phyloP scores from a whole-genome alignment of 2,113 vertebrate genomes.

The Platysteira castanea region DNA sequence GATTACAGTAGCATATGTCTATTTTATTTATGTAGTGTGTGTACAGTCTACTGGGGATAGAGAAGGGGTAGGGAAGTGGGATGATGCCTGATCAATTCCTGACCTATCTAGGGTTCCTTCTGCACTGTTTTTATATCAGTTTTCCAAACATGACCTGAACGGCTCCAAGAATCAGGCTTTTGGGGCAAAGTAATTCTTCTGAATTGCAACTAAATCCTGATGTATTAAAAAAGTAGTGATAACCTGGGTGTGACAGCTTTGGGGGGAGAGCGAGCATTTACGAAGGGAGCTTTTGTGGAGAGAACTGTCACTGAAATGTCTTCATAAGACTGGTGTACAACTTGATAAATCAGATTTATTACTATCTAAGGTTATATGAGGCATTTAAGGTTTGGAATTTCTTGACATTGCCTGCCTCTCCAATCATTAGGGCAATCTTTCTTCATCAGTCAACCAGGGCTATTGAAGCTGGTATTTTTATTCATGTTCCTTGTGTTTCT shows the following conservation, averaged over 20 bases:
- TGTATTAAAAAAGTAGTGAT: background rate
- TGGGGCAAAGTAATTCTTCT: background rate
- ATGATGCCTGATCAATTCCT: background rate
- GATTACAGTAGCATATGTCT: background rate
- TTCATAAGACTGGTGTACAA: background rate
- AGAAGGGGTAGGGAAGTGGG: background rate
- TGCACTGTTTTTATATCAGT: background rate
- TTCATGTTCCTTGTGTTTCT: slow-evolving; percentile 27
- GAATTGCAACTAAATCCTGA: background rate
- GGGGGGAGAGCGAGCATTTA: background rate
- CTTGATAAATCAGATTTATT: slow-evolving; percentile 12
- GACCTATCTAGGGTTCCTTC: background rate
- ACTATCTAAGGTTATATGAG: background rate
- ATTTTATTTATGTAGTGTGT: background rate
- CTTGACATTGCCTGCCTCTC: slow-evolving; percentile 32
- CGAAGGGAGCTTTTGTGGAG: background rate
- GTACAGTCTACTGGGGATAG: too few relatives aligned
- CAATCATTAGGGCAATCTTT: slow-evolving; percentile 47
- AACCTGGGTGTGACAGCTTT: background rate
- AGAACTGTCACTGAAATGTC: background rate
- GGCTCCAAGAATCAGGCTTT: background rate
- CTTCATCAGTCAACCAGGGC: slow-evolving; percentile 48
- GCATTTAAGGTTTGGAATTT: slow-evolving; percentile 11
- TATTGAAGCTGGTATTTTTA: slow-evolving; percentile 24
- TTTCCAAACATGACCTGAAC: background rate